Evolutionary conservation across 2,888 invertebrate species (phyloP).

Genomic region (Chalcosyrphus nemorum): DNA sequence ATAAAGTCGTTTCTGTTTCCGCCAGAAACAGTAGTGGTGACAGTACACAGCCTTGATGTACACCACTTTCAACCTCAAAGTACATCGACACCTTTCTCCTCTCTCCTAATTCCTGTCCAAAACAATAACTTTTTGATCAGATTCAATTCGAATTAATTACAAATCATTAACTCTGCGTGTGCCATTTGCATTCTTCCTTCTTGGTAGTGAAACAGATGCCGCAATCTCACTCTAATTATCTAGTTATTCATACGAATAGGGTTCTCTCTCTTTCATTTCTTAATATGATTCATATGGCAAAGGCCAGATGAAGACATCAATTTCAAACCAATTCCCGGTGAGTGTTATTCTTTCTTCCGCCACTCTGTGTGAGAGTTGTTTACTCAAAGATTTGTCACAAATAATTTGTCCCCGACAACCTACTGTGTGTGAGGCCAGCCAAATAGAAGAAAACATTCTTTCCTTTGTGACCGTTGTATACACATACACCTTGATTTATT

Average conservation of each 20-base stretch:
- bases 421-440: constrained; percentile 58
- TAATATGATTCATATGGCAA: constrained; percentile 31
- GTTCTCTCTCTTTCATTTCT: constrained; percentile 13
- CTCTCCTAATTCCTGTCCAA: too few species aligned
- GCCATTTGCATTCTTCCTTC: not conserved
- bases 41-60: too few species aligned
- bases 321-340: constrained; percentile 55
- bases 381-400: constrained; percentile 71
- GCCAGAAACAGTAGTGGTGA: too few species aligned
- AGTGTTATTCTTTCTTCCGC: constrained; percentile 34
- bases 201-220: not conserved
- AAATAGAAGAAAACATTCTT: constrained; percentile 36
- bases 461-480: constrained; percentile 35
- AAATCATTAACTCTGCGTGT: too few species aligned
- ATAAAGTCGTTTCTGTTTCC: too few species aligned
- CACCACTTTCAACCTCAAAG: too few species aligned
- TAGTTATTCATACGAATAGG: constrained; percentile 46
- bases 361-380: constrained; percentile 50
- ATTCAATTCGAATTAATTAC: too few species aligned
- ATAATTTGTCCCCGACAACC: constrained; percentile 70
- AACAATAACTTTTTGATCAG: too few species aligned
- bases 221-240: constrained; percentile 26
- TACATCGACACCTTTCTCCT: too few species aligned
- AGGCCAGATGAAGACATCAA: constrained; percentile 62
- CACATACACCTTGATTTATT: constrained; percentile 67